phyloP scores from a whole-genome alignment of 2,113 vertebrate species.

The Xiphorhynchus elegans region DNA sequence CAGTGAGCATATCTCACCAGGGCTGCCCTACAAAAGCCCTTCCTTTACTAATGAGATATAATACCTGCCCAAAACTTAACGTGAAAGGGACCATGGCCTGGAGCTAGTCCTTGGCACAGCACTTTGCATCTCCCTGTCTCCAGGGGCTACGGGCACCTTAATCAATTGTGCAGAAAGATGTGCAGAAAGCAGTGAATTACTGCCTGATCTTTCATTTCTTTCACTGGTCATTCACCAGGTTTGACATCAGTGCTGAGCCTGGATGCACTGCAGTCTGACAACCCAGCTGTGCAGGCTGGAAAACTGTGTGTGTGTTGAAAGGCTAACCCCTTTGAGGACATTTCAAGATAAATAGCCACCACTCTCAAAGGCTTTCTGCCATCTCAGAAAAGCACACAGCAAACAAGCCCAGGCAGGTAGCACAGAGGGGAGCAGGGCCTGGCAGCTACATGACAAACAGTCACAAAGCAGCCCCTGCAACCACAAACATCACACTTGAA shows the following conservation, averaged over 20 bases:
- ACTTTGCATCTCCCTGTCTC: neutral
- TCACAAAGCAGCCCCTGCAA: neutral
- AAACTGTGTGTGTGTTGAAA: neutral
- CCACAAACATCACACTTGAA: neutral
- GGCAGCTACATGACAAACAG: neutral
- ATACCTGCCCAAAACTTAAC: neutral
- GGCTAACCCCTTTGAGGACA: neutral
- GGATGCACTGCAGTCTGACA: fast-evolving
- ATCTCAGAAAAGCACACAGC: neutral
- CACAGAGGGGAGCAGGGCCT: neutral
- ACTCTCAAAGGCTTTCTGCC: neutral
- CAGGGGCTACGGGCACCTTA: neutral
- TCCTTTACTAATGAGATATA: neutral
- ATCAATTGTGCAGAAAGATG: neutral
- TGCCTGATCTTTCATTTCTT: neutral
- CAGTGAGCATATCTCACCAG: fast-evolving
- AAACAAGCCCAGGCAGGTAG: neutral
- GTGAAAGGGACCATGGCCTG: neutral
- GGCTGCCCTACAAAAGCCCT: neutral
- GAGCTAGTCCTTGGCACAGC: neutral
- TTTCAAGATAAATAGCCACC: neutral
- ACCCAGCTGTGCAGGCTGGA: neutral
- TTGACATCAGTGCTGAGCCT: fast-evolving
- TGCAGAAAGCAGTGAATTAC: neutral
- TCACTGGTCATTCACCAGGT: neutral